Evolutionary conservation across 1,140 invertebrate genomes (phyloP), one percentile per base, ranked within the genome.

Genomic region (Brachionus angularis): DNA sequence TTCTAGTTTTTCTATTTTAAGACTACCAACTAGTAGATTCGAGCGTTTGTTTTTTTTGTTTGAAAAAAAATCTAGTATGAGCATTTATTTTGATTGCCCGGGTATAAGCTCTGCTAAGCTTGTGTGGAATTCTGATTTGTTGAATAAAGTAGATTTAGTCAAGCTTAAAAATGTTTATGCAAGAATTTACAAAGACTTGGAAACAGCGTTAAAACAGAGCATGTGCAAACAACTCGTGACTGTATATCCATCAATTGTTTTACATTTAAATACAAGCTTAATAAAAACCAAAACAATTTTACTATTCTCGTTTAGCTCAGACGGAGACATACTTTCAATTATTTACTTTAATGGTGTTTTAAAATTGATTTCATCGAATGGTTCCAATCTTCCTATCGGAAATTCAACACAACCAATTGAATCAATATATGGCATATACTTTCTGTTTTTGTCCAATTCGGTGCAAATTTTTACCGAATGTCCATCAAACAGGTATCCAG

Each of bases 261-360:
- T 58, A 5, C 27, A 58, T 58, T 58, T 58, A 10, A 18, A 58
- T 12, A 58, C 53, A 5, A 58, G 33, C 25, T 18, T 58, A 8
- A 34, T 8, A 21, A 16, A 29, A 23, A 5, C 34, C 10, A 58
- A 23, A 3, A 58, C 18, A 1, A 16, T 39, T 14, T 12, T 58
- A 23, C 21, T 58, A 23, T 58, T 58, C 33, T 58, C 53, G 12
- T 58, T 58, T 21, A 58, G 33, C 27, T 39, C 36, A 8, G 36
- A 58, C 12, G 33, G 27, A 7, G 27, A 39, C 8, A 23, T 23
- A 5, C 39, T 39, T 27, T 58, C 53, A 2, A 21, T 58, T 1
- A 58, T 58, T 12, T 58, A 58, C 25, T 58, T 58, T n/a, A 58
- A 58, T 58, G 53, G 53, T 12, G 25, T 36, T 16, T 58, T 58